Conservation (phyloP, 2,113 vertebrate genomes). For the Thamnophis sirtalis region DNA sequence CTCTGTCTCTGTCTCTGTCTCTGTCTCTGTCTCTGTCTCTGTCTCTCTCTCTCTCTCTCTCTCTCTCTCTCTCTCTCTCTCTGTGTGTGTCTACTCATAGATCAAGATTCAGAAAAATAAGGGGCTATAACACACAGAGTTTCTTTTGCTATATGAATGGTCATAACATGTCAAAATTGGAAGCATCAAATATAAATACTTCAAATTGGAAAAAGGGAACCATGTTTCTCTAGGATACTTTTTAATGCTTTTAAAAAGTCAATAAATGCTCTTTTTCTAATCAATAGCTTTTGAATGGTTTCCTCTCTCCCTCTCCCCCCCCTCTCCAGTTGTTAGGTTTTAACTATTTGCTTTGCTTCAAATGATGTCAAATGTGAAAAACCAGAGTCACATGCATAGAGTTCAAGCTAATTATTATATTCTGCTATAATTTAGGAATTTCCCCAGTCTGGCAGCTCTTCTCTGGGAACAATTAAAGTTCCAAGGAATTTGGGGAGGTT, state of each 20-base stretch:
- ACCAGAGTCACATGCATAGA: background rate
- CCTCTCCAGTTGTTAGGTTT: background rate
- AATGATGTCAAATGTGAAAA: background rate
- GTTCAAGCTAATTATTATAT: background rate
- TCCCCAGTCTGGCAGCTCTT: background rate
- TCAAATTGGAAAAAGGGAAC: background rate
- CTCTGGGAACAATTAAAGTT: background rate
- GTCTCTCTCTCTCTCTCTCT: no score
- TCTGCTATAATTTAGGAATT: background rate
- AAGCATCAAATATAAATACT: background rate
- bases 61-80: background rate
- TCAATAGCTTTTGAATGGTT: background rate
- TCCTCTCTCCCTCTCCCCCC: background rate
- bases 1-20: no score
- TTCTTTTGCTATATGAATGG: background rate
- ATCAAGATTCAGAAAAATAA: no score
- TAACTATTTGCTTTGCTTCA: conserved; percentile 50
- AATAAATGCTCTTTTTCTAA: background rate
- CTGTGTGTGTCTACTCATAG: no score
- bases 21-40: background rate
- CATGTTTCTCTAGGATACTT: background rate
- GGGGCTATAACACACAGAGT: no score
- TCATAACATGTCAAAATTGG: background rate
- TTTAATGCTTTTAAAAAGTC: background rate
- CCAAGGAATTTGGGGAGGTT: background rate